These are phyloP conservation scores for Drosophila malerkotliana DNA, from an alignment of 1,140 invertebrate species.

Conservation along the genomic window DNA sequence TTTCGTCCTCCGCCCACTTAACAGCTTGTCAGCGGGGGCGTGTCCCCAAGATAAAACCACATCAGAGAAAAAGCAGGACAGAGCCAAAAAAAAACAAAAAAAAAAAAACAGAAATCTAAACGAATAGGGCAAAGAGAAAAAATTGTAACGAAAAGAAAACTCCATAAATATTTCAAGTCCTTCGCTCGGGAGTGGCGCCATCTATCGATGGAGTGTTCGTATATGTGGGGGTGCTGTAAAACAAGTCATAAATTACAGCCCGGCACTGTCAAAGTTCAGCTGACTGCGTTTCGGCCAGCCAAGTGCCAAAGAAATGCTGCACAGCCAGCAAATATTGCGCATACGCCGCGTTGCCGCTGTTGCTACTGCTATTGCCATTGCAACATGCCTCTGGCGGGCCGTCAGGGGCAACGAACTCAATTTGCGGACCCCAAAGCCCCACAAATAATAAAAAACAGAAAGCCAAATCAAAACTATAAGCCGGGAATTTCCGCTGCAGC, in stretches of 20 bases:
- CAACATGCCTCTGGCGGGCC: slow-evolving; percentile 46
- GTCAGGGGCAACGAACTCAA: slow-evolving; percentile 78
- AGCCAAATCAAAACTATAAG: slow-evolving; percentile 64
- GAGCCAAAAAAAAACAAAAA: slow-evolving; percentile 10
- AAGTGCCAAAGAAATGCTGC: slow-evolving; percentile 80
- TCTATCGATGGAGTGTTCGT: slow-evolving; percentile 67
- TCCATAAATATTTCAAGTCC: slow-evolving; percentile 78
- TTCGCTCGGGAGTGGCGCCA: slow-evolving; percentile 70
- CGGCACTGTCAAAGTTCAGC: slow-evolving; percentile 79
- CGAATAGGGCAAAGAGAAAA: slow-evolving; percentile 2
- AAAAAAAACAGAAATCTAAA: slow-evolving; percentile 15
- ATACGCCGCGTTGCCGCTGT: slow-evolving; percentile 63
- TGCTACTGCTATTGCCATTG: slow-evolving; percentile 9
- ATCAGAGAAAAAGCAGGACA: slow-evolving; percentile 54
- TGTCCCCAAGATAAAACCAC: slow-evolving; percentile 74
- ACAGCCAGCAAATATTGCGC: slow-evolving; percentile 80
- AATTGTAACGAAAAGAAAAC: slow-evolving; percentile 76
- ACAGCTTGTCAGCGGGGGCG: slow-evolving; percentile 41
- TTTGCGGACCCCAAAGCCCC: slow-evolving; percentile 36
- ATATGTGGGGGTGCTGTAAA: slow-evolving; percentile 71
- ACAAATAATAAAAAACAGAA: slow-evolving; percentile 24
- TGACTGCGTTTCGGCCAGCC: slow-evolving; percentile 75
- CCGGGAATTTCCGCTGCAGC: slow-evolving; percentile 58
- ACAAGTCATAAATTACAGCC: slow-evolving; percentile 79
- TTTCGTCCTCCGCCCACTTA: slow-evolving; percentile 7